These are phyloP conservation scores for Ridgeia piscesae DNA, from an alignment of 1,140 invertebrate genomes.

Conservation along the genomic window DNA sequence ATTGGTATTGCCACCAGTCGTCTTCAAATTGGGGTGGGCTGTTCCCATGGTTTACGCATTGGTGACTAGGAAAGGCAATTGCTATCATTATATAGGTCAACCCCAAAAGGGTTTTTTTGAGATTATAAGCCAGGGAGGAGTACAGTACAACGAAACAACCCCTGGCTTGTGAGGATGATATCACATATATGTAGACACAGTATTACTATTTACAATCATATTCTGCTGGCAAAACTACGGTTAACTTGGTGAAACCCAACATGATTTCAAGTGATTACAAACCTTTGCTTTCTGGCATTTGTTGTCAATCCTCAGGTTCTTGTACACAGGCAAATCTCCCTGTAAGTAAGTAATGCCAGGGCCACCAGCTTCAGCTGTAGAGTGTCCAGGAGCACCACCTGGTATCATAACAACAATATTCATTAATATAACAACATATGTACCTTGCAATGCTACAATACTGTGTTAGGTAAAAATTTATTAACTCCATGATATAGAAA, in stretches of 20 bases:
- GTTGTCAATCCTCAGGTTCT: conserved; percentile 37
- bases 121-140: no score
- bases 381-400: neutral
- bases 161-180: no score
- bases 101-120: no score
- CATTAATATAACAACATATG: neutral
- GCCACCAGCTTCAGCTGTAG: conserved; percentile 36
- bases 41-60: no score
- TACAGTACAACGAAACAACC: no score
- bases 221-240: neutral
- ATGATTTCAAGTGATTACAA: neutral
- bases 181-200: neutral
- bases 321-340: conserved; percentile 28
- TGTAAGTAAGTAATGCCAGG: conserved; percentile 38
- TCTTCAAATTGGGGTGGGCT: no score
- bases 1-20: no score
- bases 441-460: neutral
- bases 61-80: no score
- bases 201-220: neutral
- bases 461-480: no score
- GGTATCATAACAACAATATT: neutral
- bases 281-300: conserved; percentile 39
- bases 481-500: no score
- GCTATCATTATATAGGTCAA: no score
- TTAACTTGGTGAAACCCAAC: neutral